Percentiles rank a stretch among this genome's conserved stretches.
These are phyloP conservation scores for Cantharis lateralis DNA, from an alignment of 2,888 invertebrate genomes.

Conservation along the genomic window DNA sequence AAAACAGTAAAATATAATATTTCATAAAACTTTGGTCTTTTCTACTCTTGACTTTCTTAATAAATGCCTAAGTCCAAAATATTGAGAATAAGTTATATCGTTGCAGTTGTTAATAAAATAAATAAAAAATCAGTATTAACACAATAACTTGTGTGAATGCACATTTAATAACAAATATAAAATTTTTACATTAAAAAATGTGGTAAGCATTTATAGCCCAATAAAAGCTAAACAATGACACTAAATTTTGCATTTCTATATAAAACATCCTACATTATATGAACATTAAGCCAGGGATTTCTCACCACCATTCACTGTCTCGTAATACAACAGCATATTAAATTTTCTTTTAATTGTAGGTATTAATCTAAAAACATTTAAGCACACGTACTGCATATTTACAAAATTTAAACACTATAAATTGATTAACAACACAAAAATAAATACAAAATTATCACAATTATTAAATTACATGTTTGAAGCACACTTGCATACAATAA, in stretches of 20 bases:
- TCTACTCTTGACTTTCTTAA: not conserved
- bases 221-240: not conserved
- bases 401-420: not conserved
- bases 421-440: not conserved
- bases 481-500: not conserved
- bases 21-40: not conserved
- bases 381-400: not conserved
- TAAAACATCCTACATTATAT: not conserved
- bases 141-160: not conserved
- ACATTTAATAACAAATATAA: not conserved
- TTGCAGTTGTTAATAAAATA: not conserved
- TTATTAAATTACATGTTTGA: not conserved
- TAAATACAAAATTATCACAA: not conserved
- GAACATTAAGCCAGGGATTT: not conserved
- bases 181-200: not conserved
- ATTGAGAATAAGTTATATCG: not conserved
- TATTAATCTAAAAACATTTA: not conserved
- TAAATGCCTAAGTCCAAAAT: not conserved
- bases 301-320: not conserved
- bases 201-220: not conserved
- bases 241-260: not conserved
- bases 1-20: not conserved
- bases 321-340: not conserved
- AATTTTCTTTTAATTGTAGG: not conserved
- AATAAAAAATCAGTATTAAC: not conserved